These are phyloP conservation scores for Mesorhabditis belari DNA, from an alignment of 2,888 invertebrate genomes.

Conservation along the genomic window DNA sequence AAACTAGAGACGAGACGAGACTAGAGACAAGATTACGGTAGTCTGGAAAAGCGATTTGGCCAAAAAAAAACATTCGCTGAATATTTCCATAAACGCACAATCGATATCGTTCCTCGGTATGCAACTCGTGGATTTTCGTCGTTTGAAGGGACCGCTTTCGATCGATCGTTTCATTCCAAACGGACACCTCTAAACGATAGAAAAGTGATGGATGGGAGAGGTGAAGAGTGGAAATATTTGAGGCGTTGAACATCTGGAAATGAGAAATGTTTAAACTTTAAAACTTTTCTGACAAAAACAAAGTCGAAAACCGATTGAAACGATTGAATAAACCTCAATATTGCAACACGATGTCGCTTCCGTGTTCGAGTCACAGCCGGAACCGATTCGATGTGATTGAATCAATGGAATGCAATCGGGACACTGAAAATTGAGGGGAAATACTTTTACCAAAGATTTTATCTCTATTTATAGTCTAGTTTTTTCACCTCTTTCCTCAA, in stretches of 20 bases:
- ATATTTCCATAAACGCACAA: background rate
- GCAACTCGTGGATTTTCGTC: background rate
- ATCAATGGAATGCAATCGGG: background rate
- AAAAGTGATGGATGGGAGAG: background rate
- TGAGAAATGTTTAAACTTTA: too few relatives aligned
- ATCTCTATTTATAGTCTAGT: too few relatives aligned
- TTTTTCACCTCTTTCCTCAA: background rate
- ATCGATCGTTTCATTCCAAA: background rate
- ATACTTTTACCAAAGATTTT: too few relatives aligned
- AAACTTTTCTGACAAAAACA: too few relatives aligned
- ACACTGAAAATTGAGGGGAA: too few relatives aligned
- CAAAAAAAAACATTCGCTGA: too few relatives aligned
- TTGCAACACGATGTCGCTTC: background rate
- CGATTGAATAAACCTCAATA: background rate
- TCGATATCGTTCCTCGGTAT: background rate
- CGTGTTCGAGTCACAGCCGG: background rate
- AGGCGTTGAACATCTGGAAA: background rate
- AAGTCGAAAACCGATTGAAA: too few relatives aligned
- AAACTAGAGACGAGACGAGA: too few relatives aligned
- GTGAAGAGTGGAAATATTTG: background rate
- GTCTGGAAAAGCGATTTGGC: too few relatives aligned
- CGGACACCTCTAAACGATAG: background rate
- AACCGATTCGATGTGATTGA: background rate
- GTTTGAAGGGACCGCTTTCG: background rate
- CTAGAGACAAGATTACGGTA: too few relatives aligned